phyloP scores from a whole-genome alignment of 2,113 vertebrate species.

The Hiodon tergisus region DNA sequence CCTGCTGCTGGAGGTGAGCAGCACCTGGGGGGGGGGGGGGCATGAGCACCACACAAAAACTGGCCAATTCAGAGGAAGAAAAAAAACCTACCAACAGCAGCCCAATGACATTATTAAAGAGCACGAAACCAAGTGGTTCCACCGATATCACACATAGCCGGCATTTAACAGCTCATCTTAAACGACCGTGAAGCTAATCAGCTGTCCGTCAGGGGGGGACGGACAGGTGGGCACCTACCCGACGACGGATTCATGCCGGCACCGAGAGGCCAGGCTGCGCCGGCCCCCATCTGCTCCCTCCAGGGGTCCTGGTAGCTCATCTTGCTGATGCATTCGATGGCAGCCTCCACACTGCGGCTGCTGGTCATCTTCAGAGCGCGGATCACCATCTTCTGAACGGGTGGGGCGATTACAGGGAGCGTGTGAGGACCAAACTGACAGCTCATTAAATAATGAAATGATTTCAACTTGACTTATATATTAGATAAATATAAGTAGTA shows the following conservation, averaged over 20 bases:
- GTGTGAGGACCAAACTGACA: too few species aligned
- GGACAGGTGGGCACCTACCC: constrained; percentile 60
- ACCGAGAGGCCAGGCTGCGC: constrained; percentile 69
- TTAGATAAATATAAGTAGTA: too few species aligned
- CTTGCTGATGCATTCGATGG: constrained; percentile 85
- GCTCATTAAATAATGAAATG: too few species aligned
- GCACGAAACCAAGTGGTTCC: too few species aligned
- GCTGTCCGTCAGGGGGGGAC: too few species aligned
- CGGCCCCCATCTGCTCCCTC: constrained; percentile 78
- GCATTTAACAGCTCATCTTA: background rate
- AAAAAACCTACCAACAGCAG: background rate
- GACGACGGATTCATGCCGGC: constrained; percentile 69
- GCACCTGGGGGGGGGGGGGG: constrained; percentile 36
- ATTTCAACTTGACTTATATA: too few species aligned
- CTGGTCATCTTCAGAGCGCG: constrained; percentile 76
- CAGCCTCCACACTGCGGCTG: constrained; percentile 77
- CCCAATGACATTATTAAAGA: too few species aligned
- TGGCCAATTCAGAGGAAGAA: background rate
- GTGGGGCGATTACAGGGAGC: background rate
- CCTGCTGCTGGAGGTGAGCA: constrained; percentile 72
- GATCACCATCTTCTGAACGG: constrained; percentile 76
- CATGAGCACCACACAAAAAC: constrained; percentile 3
- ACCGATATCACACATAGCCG: background rate
- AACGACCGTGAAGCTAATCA: constrained; percentile 21
- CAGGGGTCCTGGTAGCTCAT: constrained; percentile 86